Evolutionary conservation across 2,888 invertebrate genomes (phyloP).

Genomic region (Trilocha varians): DNA sequence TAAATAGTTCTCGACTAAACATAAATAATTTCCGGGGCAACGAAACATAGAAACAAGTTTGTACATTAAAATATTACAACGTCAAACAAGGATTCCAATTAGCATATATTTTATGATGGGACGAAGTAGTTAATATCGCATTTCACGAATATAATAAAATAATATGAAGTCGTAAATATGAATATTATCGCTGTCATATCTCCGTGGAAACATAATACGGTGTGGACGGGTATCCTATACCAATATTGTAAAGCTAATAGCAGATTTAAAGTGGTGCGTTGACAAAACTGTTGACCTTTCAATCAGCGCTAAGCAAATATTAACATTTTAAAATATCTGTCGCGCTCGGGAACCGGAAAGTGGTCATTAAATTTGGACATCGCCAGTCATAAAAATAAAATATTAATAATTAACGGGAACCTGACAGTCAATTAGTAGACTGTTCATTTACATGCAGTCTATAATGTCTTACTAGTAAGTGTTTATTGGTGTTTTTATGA

Average conservation of each 20-base stretch:
- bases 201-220: constrained; percentile 31
- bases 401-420: constrained; percentile 60
- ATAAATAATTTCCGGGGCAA: constrained; percentile 20
- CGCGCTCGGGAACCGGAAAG: constrained; percentile 54
- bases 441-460: constrained; percentile 33
- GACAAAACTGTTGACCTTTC: constrained; percentile 49
- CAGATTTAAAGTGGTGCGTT: constrained; percentile 26
- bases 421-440: constrained; percentile 56
- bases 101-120: constrained; percentile 16
- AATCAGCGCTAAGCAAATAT: constrained; percentile 53
- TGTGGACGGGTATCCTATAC: constrained; percentile 15
- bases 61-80: constrained; percentile 20
- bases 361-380: constrained; percentile 53
- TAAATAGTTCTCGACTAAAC: constrained; percentile 26
- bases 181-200: constrained; percentile 21
- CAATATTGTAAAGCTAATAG: constrained; percentile 36
- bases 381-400: constrained; percentile 57
- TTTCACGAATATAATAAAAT: constrained; percentile 22
- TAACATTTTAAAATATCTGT: constrained; percentile 48
- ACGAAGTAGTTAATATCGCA: constrained; percentile 24
- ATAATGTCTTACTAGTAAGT: constrained; percentile 3
- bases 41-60: constrained; percentile 12
- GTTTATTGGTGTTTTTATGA: constrained; percentile 1
- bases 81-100: constrained; percentile 21
- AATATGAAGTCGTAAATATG: constrained; percentile 25